Percentiles rank a stretch among this genome's conserved stretches.
Evolutionary conservation across 2,888 invertebrate species (phyloP).

Genomic region (Andrena bucephala): DNA sequence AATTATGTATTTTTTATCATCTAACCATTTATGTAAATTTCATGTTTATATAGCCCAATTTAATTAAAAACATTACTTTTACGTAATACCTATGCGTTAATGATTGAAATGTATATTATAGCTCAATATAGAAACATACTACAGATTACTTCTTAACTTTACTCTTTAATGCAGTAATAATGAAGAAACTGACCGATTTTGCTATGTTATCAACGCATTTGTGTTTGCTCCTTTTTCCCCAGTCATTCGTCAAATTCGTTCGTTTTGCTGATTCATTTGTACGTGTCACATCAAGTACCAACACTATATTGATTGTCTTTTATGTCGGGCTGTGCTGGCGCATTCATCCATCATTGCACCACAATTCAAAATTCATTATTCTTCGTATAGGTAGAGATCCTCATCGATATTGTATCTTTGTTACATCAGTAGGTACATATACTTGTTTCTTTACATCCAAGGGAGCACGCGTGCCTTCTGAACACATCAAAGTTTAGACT

Average conservation of each 20-base stretch:
- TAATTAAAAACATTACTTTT: background rate
- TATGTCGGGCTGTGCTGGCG: constrained; percentile 4
- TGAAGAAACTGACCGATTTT: background rate
- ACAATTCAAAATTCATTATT: constrained; percentile 8
- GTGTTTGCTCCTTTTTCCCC: background rate
- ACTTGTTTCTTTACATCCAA: no score
- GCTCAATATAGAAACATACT: background rate
- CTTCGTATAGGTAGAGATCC: background rate
- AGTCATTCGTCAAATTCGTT: constrained; percentile 31
- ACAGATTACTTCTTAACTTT: background rate
- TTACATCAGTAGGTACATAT: background rate
- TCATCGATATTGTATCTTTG: background rate
- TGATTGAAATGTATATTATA: background rate
- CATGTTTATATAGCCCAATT: no score
- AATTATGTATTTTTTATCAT: no score
- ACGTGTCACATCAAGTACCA: constrained; percentile 22
- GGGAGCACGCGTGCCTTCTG: no score
- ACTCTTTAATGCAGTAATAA: background rate
- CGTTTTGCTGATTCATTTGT: constrained; percentile 15
- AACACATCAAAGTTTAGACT: no score
- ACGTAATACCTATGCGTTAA: background rate
- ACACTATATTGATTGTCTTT: constrained; percentile 22
- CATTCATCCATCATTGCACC: constrained; percentile 27
- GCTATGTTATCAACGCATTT: background rate
- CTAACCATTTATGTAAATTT: no score